These are phyloP conservation scores for Stenodema calcarata DNA, from an alignment of 2,888 invertebrate genomes.

Conservation along the genomic window DNA sequence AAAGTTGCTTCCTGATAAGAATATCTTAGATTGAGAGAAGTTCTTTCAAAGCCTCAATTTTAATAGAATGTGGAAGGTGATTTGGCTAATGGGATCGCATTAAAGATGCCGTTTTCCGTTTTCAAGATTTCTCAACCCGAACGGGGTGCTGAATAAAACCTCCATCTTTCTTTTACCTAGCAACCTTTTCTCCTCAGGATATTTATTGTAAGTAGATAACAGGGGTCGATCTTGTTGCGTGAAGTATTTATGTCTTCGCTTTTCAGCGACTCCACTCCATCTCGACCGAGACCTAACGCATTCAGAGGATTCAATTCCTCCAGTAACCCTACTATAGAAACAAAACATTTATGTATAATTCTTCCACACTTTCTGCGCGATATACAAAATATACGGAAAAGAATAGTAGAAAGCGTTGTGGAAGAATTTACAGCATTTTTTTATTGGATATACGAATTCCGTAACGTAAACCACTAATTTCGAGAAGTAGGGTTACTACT, in stretches of 20 bases:
- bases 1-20: background rate
- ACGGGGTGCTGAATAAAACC: background rate
- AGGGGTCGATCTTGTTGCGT: background rate
- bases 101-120: background rate
- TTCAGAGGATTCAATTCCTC: too few relatives aligned
- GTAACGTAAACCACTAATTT: too few relatives aligned
- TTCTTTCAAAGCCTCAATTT: background rate
- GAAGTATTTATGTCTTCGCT: background rate
- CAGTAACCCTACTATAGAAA: too few relatives aligned
- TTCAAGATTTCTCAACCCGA: background rate
- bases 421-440: too few relatives aligned
- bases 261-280: background rate
- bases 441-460: too few relatives aligned
- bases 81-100: background rate
- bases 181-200: background rate
- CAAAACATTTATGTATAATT: too few relatives aligned
- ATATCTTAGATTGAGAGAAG: background rate
- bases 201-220: background rate
- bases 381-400: too few relatives aligned
- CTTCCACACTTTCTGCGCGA: too few relatives aligned
- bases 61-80: background rate
- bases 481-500: too few relatives aligned
- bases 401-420: too few relatives aligned
- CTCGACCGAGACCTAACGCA: background rate
- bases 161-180: background rate